Base-by-base conservation (phyloP, 2,113 vertebrate genomes). In the Acrocephalus arundinaceus region DNA sequence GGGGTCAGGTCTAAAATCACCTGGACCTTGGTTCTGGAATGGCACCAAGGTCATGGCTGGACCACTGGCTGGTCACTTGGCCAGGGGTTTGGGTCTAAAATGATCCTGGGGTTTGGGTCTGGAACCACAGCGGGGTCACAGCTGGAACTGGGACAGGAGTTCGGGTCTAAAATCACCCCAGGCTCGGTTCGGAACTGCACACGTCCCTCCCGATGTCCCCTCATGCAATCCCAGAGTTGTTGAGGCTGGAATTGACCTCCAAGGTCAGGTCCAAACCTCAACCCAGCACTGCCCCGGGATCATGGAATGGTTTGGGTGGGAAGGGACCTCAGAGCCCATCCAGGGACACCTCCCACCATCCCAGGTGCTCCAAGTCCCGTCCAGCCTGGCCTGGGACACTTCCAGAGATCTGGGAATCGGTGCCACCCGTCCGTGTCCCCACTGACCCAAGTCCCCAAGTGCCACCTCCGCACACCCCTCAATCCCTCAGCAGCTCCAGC, bases 161-260 rank as follows among this genome's bases (percentile, higher is more conserved):
- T 51, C 14, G 4, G 59, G 8, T 28, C 59, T 28, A 13, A 13
- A 62, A 18, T 6, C 11, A 30, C 15, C 4, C 7, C 10, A 1
- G 31, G 17, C 0, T 61, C 1, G 0, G 27, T 2, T 19, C 57
- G 7, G 24, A 21, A 6, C 5, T 4, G n/a, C 35, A 12, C 28
- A 25, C 4, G 2, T 22, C 90, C 92, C 63, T 41, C 37, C 16
- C 33, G 9, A 58, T 7, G 10, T 62, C 23, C 39, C 31, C 33
- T 14, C 33, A 5, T 0, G 13, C 16, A 6, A 25, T 22, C 16
- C 31, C 4, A 1, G 49, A 27, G 3, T 1, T 17, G n/a, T 1
- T 11, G 5, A 23, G 55, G 33, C 2, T 11, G 48, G 73, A 23
- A 33, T 39, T 19, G 8, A 3, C 7, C 48, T 14, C 39, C 49